Evolutionary conservation across 2,113 vertebrate genomes (phyloP), one percentile per base, ranked within the genome.

Genomic region (Lamprotornis superbus): DNA sequence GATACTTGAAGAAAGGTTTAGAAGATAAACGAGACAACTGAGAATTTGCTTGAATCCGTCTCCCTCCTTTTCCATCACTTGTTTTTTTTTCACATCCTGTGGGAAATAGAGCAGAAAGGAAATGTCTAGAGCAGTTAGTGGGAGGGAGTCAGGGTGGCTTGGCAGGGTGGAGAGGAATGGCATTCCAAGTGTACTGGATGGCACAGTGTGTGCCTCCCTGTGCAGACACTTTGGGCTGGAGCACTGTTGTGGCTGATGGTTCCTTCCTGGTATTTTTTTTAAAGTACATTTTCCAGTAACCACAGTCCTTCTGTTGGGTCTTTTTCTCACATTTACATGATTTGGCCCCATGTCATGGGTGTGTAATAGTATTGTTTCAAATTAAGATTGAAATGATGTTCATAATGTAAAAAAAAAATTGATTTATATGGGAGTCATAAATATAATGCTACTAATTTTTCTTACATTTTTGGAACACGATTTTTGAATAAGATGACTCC

Each of bases 141-240:
- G 82, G 46, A 80, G 64, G 24, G 16, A 44, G 12, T 11, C 0
- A 1, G 25, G 7, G 31, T 63, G 82, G 33, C 47, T 92, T 90
- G 93, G 74, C 84, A 67, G 71, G 14, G 28, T 56, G 47, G 75
- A 52, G 39, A 21, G 76, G 57, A 95, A 75, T 56, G 60, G 31
- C 76, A 64, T 86, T 90, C 83, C 85, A 95, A 90, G 56, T 53
- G 35, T 49, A 35, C 73, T 87, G 76, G 82, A 88, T 83, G 90
- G 79, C 93, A 93, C 37, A 71, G 52, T 3, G 16, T n/a, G 33
- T 0, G 13, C 18, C 74, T 89, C 52, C 39, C 68, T 77, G 35
- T 12, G 25, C 49, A 86, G 79, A 71, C 39, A 3, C 39, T 77
- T 91, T 31, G 73, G 68, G 44, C 44, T 81, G 52, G 68, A 95